A percentile compares a stretch with the other conserved stretches of the same genome.
These are phyloP conservation scores for Geotrypetes seraphini DNA, from an alignment of 2,797 vertebrate species.

Conservation along the genomic window DNA sequence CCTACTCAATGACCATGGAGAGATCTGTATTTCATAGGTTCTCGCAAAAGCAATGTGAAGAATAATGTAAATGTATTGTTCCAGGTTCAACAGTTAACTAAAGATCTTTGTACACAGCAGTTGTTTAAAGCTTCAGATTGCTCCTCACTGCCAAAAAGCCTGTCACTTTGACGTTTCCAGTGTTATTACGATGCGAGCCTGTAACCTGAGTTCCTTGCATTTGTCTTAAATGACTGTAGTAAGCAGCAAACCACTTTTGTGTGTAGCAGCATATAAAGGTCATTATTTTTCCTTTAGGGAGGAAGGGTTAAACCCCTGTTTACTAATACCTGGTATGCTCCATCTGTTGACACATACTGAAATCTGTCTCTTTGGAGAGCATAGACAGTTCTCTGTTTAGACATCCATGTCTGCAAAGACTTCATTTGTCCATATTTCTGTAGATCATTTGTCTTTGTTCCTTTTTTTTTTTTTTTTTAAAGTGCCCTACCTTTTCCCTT, in stretches of 20 bases:
- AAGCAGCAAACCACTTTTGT: slow-evolving; percentile 1
- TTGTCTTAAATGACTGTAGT: neutral
- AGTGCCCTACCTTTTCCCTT: slow-evolving; percentile 22
- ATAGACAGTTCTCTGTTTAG: slow-evolving; percentile 12
- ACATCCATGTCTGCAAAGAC: no score
- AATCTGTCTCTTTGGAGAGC: slow-evolving; percentile 2
- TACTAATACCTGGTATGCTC: slow-evolving; percentile 11
- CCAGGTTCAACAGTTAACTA: slow-evolving; percentile 10
- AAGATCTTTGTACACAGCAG: slow-evolving; percentile 18
- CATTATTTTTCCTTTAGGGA: slow-evolving; percentile 5
- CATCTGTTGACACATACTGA: slow-evolving; percentile 2
- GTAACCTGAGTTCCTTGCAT: neutral
- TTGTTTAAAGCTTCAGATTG: slow-evolving; percentile 6
- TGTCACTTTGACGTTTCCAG: slow-evolving; percentile 2
- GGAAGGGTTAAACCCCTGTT: slow-evolving; percentile 6
- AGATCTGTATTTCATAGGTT: no score
- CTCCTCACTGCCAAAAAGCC: neutral
- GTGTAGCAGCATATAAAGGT: neutral
- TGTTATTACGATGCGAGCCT: slow-evolving; percentile 2
- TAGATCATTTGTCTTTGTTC: slow-evolving; percentile 37
- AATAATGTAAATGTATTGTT: neutral
- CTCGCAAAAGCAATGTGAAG: neutral
- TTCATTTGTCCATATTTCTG: slow-evolving; percentile 7
- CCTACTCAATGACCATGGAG: no score
- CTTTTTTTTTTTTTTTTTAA: slow-evolving; percentile 12